Conservation (phyloP, 2,113 vertebrate genomes). For the Sebastes schlegelii region DNA sequence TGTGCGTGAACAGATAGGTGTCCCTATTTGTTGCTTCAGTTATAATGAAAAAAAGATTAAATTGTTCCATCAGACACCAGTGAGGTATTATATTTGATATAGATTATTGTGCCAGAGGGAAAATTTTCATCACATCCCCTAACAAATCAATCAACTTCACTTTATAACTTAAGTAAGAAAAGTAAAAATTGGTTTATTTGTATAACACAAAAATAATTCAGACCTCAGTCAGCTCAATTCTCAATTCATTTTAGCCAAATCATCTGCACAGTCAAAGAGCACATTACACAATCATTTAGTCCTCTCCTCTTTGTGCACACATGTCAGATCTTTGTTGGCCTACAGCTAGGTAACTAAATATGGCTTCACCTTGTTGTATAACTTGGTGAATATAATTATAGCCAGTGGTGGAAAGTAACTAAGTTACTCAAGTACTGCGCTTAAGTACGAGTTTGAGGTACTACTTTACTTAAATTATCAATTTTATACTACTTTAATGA, state of each 20-base stretch:
- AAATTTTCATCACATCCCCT: background rate
- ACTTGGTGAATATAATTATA: background rate
- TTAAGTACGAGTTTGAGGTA: too few species aligned
- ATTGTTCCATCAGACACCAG: background rate
- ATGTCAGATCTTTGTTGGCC: background rate
- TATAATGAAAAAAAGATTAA: background rate
- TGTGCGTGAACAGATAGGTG: background rate
- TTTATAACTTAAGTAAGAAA: too few species aligned
- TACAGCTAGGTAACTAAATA: background rate
- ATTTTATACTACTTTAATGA: too few species aligned
- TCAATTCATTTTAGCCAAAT: background rate
- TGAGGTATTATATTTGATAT: background rate
- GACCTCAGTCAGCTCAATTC: too few species aligned
- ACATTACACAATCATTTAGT: too few species aligned
- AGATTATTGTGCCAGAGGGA: background rate
- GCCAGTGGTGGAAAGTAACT: too few species aligned
- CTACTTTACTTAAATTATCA: too few species aligned
- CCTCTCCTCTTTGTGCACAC: background rate
- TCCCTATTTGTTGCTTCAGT: background rate
- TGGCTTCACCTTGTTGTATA: background rate
- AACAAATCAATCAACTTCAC: background rate
- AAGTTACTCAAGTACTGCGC: too few species aligned
- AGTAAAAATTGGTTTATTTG: too few species aligned
- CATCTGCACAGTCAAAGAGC: background rate
- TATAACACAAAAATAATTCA: too few species aligned